A percentile compares a stretch with the other conserved stretches of the same genome.
Conservation (phyloP, 2,113 vertebrate species). For the Turnix velox region DNA sequence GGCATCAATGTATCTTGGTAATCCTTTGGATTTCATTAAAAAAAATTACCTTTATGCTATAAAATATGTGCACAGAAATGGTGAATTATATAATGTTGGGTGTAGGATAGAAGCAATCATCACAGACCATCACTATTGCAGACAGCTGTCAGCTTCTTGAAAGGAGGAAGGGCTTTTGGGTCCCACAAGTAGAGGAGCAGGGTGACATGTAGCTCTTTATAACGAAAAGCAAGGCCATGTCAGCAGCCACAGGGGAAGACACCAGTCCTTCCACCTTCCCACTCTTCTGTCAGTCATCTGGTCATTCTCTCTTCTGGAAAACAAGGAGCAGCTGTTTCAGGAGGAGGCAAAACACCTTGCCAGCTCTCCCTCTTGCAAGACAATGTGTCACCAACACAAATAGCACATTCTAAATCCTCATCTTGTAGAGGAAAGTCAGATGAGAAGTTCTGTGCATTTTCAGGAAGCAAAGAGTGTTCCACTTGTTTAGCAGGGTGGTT, state of each 20-base stretch:
- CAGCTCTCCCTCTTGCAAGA: neutral
- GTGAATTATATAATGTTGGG: neutral
- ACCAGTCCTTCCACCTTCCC: neutral
- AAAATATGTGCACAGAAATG: neutral
- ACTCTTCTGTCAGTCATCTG: neutral
- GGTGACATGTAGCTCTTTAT: neutral
- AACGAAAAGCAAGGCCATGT: neutral
- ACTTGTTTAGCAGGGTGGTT: neutral
- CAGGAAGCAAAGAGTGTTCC: neutral
- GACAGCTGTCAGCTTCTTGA: neutral
- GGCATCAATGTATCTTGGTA: neutral
- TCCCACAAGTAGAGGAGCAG: neutral
- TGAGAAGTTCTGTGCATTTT: neutral
- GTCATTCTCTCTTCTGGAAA: neutral
- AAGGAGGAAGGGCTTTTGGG: neutral
- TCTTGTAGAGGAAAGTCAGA: neutral
- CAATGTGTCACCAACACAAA: neutral
- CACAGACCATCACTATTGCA: fast-evolving
- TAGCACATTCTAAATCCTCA: neutral
- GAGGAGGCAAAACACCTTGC: neutral
- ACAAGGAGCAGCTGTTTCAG: neutral
- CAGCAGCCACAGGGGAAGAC: neutral
- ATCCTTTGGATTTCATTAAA: neutral
- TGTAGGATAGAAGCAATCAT: neutral
- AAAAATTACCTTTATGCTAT: neutral